Evolutionary conservation across 2,888 invertebrate genomes (phyloP).

Genomic region (Diploptera punctata): DNA sequence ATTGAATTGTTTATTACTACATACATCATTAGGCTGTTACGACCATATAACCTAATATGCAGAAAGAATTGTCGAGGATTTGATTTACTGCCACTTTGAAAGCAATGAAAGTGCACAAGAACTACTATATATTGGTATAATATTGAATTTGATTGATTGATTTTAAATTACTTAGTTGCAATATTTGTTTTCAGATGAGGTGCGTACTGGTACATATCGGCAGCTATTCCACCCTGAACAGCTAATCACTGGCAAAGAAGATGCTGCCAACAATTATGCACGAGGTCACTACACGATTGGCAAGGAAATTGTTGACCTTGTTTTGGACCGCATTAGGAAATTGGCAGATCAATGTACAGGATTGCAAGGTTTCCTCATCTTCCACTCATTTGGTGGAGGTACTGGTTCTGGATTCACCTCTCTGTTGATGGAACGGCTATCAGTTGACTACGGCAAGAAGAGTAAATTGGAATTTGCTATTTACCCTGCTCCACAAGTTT

Average conservation of each 20-base stretch:
- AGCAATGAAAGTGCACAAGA: too few relatives aligned
- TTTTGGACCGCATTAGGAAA: conserved; percentile 62
- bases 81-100: too few relatives aligned
- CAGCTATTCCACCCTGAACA: conserved; percentile 73
- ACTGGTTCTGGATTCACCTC: conserved; percentile 71
- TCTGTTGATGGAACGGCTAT: conserved; percentile 68
- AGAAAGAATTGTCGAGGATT: too few relatives aligned
- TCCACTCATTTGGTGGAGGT: conserved; percentile 68
- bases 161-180: conserved; percentile 51
- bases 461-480: conserved; percentile 69
- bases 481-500: conserved; percentile 67
- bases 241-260: conserved; percentile 95
- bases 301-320: conserved; percentile 64
- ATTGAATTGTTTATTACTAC: too few relatives aligned
- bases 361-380: conserved; percentile 66
- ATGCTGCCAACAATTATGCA: conserved; percentile 97
- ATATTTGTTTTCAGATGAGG: too few relatives aligned
- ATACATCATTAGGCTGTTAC: too few relatives aligned
- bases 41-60: too few relatives aligned
- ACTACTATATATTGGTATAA: too few relatives aligned
- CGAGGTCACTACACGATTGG: conserved; percentile 86
- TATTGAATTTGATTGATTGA: not conserved
- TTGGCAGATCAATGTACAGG: conserved; percentile 64
- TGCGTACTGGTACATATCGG: conserved; percentile 91
- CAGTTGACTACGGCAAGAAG: conserved; percentile 71